These are phyloP conservation scores for Capitella teleta DNA, from an alignment of 1,140 invertebrate genomes.

Conservation along the genomic window DNA sequence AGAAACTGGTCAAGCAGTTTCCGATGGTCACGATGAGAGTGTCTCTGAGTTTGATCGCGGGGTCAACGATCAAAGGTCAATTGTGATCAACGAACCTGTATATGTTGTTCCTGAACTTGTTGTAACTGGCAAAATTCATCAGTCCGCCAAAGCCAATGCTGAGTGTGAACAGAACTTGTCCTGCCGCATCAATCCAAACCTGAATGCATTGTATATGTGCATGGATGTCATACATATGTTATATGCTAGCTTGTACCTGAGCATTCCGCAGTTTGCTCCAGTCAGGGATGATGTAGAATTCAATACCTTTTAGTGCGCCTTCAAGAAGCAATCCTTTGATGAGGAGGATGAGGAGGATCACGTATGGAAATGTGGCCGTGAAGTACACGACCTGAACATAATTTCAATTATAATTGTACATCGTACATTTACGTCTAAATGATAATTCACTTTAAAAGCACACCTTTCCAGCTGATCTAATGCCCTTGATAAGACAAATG, in stretches of 20 bases:
- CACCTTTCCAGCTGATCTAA: constrained; percentile 12
- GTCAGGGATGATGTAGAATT: constrained; percentile 11
- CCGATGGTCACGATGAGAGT: constrained; percentile 88
- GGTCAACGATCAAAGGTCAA: too few relatives aligned
- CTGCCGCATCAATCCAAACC: constrained; percentile 72
- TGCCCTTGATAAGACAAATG: constrained; percentile 52
- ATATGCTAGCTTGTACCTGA: background rate
- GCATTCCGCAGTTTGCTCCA: constrained; percentile 4
- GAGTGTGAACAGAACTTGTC: constrained; percentile 65
- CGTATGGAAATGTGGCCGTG: constrained; percentile 67
- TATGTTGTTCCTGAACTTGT: constrained; percentile 35
- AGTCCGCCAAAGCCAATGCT: constrained; percentile 35
- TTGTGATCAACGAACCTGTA: too few relatives aligned
- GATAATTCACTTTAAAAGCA: too few relatives aligned
- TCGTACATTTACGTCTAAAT: too few relatives aligned
- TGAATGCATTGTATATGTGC: background rate
- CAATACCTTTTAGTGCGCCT: constrained; percentile 24
- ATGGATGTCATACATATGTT: background rate
- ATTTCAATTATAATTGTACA: too few relatives aligned
- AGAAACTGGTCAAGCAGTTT: constrained; percentile 93
- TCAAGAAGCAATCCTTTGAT: constrained; percentile 29
- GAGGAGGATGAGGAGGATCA: constrained; percentile 31
- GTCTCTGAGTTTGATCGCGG: constrained; percentile 45
- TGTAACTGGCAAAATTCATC: constrained; percentile 33
- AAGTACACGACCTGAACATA: constrained; percentile 59